A percentile compares a stretch with the other conserved stretches of the same genome.
Evolutionary conservation across 2,888 invertebrate genomes (phyloP).

Genomic region (Drosophila acutilabella): DNA sequence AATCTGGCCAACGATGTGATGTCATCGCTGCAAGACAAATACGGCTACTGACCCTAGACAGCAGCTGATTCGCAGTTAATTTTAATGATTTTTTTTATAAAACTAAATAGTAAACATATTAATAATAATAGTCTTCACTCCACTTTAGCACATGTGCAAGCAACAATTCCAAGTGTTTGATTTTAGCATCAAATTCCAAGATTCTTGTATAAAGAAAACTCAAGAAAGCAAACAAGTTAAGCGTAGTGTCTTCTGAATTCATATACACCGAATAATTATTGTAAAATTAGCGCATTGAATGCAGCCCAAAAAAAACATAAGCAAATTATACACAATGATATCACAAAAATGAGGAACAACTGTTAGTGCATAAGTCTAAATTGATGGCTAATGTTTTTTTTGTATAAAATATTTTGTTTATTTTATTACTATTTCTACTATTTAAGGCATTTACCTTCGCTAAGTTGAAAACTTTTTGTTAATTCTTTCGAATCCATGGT

Average conservation of each 20-base stretch:
- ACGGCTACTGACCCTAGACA: slow-evolving; percentile 87
- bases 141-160: slow-evolving; percentile 57
- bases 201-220: slow-evolving; percentile 43
- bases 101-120: slow-evolving; percentile 18
- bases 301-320: slow-evolving; percentile 29
- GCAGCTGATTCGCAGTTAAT: slow-evolving; percentile 35
- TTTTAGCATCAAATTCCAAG: slow-evolving; percentile 28
- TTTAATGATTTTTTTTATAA: slow-evolving; percentile 43
- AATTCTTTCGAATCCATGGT: slow-evolving; percentile 16
- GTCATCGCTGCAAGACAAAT: slow-evolving; percentile 94
- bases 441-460: slow-evolving; percentile 42
- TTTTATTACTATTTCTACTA: slow-evolving; percentile 7
- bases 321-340: slow-evolving; percentile 27
- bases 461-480: slow-evolving; percentile 37
- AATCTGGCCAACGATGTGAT: slow-evolving; percentile 97
- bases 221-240: slow-evolving; percentile 43
- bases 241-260: slow-evolving; percentile 69
- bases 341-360: slow-evolving; percentile 53
- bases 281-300: slow-evolving; percentile 48
- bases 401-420: slow-evolving; percentile 22
- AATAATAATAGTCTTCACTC: slow-evolving; percentile 57
- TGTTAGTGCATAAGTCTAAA: slow-evolving; percentile 53
- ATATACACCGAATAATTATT: slow-evolving; percentile 31
- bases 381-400: slow-evolving; percentile 39
- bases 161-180: slow-evolving; percentile 56